phyloP scores from a whole-genome alignment of 2,113 vertebrate genomes.

The Pandion haliaetus region DNA sequence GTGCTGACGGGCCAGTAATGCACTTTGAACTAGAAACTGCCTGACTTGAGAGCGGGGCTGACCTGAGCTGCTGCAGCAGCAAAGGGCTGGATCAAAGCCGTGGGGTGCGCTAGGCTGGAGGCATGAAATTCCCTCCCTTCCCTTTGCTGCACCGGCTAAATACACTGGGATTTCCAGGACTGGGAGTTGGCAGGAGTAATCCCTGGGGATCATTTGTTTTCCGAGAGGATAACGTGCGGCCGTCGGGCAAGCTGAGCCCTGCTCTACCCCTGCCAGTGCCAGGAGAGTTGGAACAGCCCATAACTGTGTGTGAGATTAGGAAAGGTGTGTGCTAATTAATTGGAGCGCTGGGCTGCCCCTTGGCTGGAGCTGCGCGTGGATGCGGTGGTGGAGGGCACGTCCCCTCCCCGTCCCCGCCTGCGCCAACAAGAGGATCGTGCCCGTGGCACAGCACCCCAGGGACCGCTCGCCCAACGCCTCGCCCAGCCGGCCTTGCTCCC shows the following conservation, averaged over 20 bases:
- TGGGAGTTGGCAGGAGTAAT: neutral
- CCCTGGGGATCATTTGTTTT: neutral
- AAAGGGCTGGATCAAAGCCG: neutral
- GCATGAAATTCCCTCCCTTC: neutral
- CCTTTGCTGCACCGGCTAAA: neutral
- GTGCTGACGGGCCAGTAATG: neutral
- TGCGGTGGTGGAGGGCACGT: neutral
- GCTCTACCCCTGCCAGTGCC: neutral
- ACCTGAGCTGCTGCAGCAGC: neutral
- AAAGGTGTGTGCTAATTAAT: slow-evolving; percentile 25
- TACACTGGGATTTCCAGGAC: neutral
- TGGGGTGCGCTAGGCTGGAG: neutral
- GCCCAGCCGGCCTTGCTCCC: neutral
- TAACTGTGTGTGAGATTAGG: neutral
- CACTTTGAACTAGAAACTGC: slow-evolving; percentile 31
- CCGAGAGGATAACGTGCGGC: neutral
- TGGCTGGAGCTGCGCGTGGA: neutral
- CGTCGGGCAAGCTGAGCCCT: neutral
- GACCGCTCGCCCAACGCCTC: neutral
- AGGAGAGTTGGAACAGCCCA: slow-evolving; percentile 39
- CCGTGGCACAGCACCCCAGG: neutral
- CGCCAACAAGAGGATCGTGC: neutral
- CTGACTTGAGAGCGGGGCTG: neutral
- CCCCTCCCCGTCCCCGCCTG: neutral
- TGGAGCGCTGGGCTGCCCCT: neutral